These are phyloP conservation scores for Daphoenositta chrysoptera DNA, from an alignment of 2,113 vertebrate species.

Conservation along the genomic window DNA sequence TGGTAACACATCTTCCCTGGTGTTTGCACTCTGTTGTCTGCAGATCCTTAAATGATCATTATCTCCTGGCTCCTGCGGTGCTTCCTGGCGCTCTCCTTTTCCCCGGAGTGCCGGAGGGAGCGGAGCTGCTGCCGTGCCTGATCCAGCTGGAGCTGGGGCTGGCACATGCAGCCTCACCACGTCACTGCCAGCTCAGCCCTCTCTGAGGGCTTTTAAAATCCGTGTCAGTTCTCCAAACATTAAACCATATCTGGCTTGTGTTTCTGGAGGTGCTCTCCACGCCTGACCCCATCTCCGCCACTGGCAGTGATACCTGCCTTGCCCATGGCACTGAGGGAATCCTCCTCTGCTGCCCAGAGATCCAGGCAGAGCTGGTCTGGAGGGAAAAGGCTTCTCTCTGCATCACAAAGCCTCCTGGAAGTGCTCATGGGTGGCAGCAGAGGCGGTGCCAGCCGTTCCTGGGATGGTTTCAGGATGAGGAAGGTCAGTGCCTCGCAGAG, in stretches of 20 bases:
- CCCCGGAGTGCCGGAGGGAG: neutral
- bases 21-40: neutral
- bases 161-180: fast-evolving
- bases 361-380: neutral
- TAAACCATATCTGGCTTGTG: fast-evolving
- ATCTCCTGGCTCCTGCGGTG: neutral
- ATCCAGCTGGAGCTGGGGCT: neutral
- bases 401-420: fast-evolving
- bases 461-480: neutral
- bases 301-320: neutral
- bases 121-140: neutral
- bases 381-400: neutral
- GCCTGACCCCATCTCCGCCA: fast-evolving
- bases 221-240: neutral
- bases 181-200: neutral
- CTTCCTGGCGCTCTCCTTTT: neutral
- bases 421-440: neutral
- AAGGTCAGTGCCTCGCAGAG: fast-evolving
- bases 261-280: neutral
- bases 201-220: neutral
- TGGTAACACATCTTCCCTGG: neutral
- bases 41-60: neutral
- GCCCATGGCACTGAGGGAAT: neutral
- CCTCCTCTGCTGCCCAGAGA: neutral
- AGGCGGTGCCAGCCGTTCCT: neutral